phyloP scores from a whole-genome alignment of 1,140 invertebrate species.

The Heliconius eleuchia region DNA sequence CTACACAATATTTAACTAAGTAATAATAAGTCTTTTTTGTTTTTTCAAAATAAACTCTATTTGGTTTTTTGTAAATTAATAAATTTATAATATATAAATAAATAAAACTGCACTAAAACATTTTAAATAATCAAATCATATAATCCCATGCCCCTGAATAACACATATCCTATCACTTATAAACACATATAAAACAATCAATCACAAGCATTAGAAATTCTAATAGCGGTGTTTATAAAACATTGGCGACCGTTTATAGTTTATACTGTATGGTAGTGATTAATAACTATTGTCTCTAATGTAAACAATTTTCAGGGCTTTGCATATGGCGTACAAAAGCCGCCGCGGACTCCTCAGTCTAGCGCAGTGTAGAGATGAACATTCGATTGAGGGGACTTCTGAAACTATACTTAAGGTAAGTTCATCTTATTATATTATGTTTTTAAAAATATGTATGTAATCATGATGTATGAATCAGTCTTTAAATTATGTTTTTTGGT shows the following conservation, averaged over 20 bases:
- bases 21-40: neutral
- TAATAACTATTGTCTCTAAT: constrained; percentile 73
- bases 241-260: constrained; percentile 49
- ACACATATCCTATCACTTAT: neutral
- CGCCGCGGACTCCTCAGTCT: constrained; percentile 65
- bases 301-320: constrained; percentile 70
- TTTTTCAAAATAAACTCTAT: neutral
- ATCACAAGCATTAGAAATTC: constrained; percentile 56
- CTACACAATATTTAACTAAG: too few species aligned
- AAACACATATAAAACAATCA: neutral
- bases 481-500: neutral
- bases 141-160: neutral
- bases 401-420: constrained; percentile 73
- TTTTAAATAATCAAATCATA: neutral
- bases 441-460: neutral
- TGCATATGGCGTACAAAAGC: constrained; percentile 78
- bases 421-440: constrained; percentile 21
- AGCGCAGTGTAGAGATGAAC: constrained; percentile 67
- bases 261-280: constrained; percentile 62
- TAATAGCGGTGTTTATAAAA: constrained; percentile 73
- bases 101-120: neutral
- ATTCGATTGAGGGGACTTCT: constrained; percentile 58
- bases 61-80: too few species aligned
- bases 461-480: neutral
- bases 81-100: too few species aligned